Evolutionary conservation across 2,113 vertebrate species (phyloP), one percentile per base, ranked within the genome.

Genomic region (Tonatia bakeri): DNA sequence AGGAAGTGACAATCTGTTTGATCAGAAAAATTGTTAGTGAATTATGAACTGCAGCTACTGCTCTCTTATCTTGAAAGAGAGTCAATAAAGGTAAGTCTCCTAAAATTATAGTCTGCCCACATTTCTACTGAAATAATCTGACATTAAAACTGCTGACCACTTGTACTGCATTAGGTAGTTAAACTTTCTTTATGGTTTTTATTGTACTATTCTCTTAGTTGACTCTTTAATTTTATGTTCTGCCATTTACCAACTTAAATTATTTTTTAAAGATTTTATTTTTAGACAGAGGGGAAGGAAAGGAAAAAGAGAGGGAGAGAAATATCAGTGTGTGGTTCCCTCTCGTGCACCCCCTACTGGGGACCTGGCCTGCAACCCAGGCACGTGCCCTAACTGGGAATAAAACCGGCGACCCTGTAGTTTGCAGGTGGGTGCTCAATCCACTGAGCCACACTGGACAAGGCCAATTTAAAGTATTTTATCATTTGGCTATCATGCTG

Each of bases 51-150:
- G 64, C 90, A 89, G 28, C n/a, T 75, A 45, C 15, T 87, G 36
- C 36, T 36, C 20, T 73, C 36, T 2, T 65, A 65, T 61, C 40
- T 76, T 92, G 64, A 40, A 69, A 92, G 85, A 88, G 3, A 50
- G 28, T 67, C 72, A 97, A 16, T 93, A 79, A 89, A n/a, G 52
- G 61, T 50, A 83, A 73, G 14, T 94, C 31, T 93, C 15, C 40
- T 12, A 11, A 81, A 96, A 95, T 91, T 91, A 86, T 77, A 67
- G 28, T 72, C n/a, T 33, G 47, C 9, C 50, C 67, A n/a, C 72
- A 52, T 89, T 86, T 91, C 54, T 93, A 26, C 26, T 93, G 54
- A 92, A 95, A 72, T 96, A 91, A 59, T 94, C 69, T 86, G 43
- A 90, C 15, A 75, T 36, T 47, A 92, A 87, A 83, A 13, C 13